These are phyloP conservation scores for Melinaea marsaeus DNA, from an alignment of 2,888 invertebrate genomes.

Conservation along the genomic window DNA sequence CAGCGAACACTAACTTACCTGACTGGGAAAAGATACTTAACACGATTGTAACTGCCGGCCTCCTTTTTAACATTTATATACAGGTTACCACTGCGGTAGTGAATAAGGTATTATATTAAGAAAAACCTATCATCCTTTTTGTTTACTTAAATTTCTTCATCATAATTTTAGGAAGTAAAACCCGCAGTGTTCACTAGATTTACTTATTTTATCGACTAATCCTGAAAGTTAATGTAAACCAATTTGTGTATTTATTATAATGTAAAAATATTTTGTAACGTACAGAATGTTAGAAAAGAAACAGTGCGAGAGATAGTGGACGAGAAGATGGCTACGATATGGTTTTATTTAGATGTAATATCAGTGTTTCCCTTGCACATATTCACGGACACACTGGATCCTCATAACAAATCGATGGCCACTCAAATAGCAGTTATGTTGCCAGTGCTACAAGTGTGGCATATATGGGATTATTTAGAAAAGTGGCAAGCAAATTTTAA, in stretches of 20 bases:
- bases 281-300: constrained; percentile 55
- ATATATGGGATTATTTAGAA: constrained; percentile 59
- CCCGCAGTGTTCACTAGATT: no score
- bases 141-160: background rate
- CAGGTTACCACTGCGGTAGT: constrained; percentile 71
- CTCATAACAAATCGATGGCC: constrained; percentile 44
- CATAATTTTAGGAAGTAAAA: no score
- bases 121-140: background rate
- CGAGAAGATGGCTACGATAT: constrained; percentile 62
- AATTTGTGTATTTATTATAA: no score
- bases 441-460: constrained; percentile 66
- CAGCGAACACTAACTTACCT: constrained; percentile 49
- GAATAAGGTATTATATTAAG: constrained; percentile 49
- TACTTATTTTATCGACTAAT: no score
- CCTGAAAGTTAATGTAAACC: no score
- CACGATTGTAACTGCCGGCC: constrained; percentile 55
- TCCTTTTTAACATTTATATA: constrained; percentile 65
- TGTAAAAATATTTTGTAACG: no score
- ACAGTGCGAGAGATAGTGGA: constrained; percentile 66
- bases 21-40: constrained; percentile 50
- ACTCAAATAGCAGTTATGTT: constrained; percentile 56
- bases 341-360: constrained; percentile 67
- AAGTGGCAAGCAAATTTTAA: constrained; percentile 58
- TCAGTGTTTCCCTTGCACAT: constrained; percentile 66
- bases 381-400: constrained; percentile 61